Conservation (phyloP, 2,888 invertebrate species). For the Dasysyrphus tricinctus region DNA sequence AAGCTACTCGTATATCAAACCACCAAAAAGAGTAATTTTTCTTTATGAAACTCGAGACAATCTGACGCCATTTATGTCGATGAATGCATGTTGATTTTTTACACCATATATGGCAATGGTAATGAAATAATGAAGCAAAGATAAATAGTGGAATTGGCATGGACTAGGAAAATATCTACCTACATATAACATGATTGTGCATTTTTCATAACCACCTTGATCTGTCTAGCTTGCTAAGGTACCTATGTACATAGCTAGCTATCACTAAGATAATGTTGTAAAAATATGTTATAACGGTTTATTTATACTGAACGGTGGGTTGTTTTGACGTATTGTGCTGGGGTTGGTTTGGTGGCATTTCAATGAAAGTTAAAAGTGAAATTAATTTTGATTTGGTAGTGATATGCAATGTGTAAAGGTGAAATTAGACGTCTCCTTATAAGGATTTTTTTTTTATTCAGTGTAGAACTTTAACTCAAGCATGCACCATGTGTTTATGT, state of each 20-base stretch:
- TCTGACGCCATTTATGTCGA: constrained; percentile 68
- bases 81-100: constrained; percentile 55
- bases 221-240: neutral
- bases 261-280: neutral
- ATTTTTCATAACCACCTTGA: constrained; percentile 14
- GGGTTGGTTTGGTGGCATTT: neutral
- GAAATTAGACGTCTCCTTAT: neutral
- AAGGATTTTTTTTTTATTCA: neutral
- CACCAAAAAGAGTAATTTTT: constrained; percentile 63
- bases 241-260: no score
- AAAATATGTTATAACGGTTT: neutral
- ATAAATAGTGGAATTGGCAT: constrained; percentile 2
- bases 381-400: neutral
- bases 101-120: constrained; percentile 60
- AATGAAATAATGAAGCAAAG: constrained; percentile 64
- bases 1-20: constrained; percentile 7
- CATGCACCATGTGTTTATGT: no score
- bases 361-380: constrained; percentile 31
- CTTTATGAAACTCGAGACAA: constrained; percentile 58
- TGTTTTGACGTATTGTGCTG: neutral
- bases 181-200: neutral
- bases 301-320: neutral
- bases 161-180: neutral
- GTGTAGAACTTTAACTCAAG: neutral
- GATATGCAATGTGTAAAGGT: neutral